Base-by-base conservation (phyloP, 2,888 invertebrate species). In the Drosophila paracracens region DNA sequence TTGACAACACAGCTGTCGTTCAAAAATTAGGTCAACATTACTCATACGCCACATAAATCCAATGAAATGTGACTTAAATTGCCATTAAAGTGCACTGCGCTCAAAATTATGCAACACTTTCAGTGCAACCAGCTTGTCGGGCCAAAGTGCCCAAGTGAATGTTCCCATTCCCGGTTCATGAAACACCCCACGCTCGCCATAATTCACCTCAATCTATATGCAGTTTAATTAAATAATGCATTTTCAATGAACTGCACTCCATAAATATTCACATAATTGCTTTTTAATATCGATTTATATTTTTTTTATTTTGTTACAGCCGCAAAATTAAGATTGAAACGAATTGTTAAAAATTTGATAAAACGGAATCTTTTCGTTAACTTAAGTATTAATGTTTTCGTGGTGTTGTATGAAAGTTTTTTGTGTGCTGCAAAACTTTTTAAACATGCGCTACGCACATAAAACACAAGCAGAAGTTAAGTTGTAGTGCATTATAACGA, bases 41-140 rank as follows among this genome's bases (percentile, higher is more conserved):
- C 54, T 56, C 68, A 73, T 53, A 68, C 33, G 60, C 31, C 60
- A 36, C 7, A 11, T 27, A 13, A 70, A 86, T 72, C 70, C 79
- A 80, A 87, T 87, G 78, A 74, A 79, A 83, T 74, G 74, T 27
- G 57, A 73, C 67, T 77, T 64, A 53, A 70, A 66, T 59, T 50
- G 43, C 60, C 38, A 43, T 43, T 51, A 29, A 57, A 63, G 5
- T 58, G 29, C 53, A 50, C 51, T 74, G 63, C 81, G 69, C 85
- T 60, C 51, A 57, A 70, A 80, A 73, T 67, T 88, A 81, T 85
- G 85, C 86, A 81, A 79, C 67, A 76, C 61, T 70, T 63, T 70
- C 35, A 33, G 21, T 43, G 33, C 46, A 46, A 57, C 16, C 18
- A 13, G n/a, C 18, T 25, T 13, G 3, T 33, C 7, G 33, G 7